Evolutionary conservation across 1,140 invertebrate genomes (phyloP), one percentile per base, ranked within the genome.

Genomic region (Brachionus angularis): DNA sequence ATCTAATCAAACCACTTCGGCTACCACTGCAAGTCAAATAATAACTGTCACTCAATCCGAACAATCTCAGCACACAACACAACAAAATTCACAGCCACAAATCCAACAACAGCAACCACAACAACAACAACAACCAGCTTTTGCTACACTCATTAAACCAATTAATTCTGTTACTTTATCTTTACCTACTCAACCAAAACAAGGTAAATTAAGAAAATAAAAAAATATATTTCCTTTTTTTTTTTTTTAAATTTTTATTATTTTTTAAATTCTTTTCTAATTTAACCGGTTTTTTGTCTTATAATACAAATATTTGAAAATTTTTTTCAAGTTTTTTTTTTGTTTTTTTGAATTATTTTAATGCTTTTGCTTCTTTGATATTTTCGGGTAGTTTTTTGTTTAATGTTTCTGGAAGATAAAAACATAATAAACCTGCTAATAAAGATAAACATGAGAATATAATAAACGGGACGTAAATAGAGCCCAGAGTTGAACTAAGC

Each of bases 91-190:
- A 16, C 39, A 42, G 39, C 39, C 10, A 16, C 39, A 42, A 16
- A 10, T 10, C 10, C 39, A 42, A 42, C 39, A 42, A 42, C 39
- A 42, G 16, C 39, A 42, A 42, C 39, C 10, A 16, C 39, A 42
- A 16, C 39, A 42, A 16, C 39, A 42, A 16, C 62, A 67, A 42
- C 27, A 39, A 14, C 44, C 61, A 31, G 44, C 61, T 5, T 34
- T 67, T 29, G 47, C 62, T 12, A 67, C 62, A 21, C 5, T 67
- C 12, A 50, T 67, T 12, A 67, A 67, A 23, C 62, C 62, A 21
- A 47, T 67, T 7, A 64, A 47, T 33, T 47, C 21, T 67, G 42
- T 42, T 10, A 42, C 39, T 10, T 42, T 67, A n/a, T 42, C 58
- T 14, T 4, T 64, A 12, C 23, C 42, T 14, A 47, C 33, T 67